Conservation (phyloP, 1,140 invertebrate genomes). For the Drosophila murphyi region DNA sequence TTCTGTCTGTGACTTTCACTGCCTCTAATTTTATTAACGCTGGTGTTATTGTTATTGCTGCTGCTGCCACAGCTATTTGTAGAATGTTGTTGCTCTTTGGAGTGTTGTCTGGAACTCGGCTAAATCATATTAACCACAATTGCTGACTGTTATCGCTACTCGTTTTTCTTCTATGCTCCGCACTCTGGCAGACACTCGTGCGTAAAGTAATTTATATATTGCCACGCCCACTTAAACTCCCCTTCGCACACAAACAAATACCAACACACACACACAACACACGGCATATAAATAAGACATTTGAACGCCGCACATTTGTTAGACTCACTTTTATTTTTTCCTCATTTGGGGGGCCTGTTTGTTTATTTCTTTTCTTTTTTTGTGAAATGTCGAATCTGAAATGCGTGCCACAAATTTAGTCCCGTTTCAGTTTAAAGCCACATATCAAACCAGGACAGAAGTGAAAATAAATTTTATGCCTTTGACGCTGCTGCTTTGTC, state of each 20-base stretch:
- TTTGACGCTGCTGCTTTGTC: constrained; percentile 76
- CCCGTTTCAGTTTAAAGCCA: constrained; percentile 66
- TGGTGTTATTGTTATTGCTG: not conserved
- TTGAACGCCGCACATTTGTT: constrained; percentile 73
- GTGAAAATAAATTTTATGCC: constrained; percentile 77
- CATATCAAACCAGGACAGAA: constrained; percentile 61
- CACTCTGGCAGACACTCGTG: constrained; percentile 46
- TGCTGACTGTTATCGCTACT: constrained; percentile 50
- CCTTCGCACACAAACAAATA: constrained; percentile 2
- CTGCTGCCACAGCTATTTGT: constrained; percentile 1
- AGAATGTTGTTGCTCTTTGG: not conserved
- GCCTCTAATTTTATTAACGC: not conserved
- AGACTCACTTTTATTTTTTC: constrained; percentile 34
- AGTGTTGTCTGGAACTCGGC: constrained; percentile 18
- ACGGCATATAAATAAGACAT: constrained; percentile 67
- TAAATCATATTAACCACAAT: constrained; percentile 73
- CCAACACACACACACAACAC: constrained; percentile 20
- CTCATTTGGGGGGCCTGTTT: not conserved
- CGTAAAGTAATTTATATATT: constrained; percentile 72
- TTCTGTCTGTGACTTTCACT: not conserved
- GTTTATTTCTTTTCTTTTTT: constrained; percentile 24
- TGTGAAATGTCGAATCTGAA: constrained; percentile 62
- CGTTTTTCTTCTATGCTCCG: constrained; percentile 21
- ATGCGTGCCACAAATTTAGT: constrained; percentile 45
- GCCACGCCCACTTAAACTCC: constrained; percentile 56